Percentiles rank a stretch among this genome's conserved stretches.
Conservation (phyloP, 2,797 vertebrate genomes). For the Perodicticus potto region DNA sequence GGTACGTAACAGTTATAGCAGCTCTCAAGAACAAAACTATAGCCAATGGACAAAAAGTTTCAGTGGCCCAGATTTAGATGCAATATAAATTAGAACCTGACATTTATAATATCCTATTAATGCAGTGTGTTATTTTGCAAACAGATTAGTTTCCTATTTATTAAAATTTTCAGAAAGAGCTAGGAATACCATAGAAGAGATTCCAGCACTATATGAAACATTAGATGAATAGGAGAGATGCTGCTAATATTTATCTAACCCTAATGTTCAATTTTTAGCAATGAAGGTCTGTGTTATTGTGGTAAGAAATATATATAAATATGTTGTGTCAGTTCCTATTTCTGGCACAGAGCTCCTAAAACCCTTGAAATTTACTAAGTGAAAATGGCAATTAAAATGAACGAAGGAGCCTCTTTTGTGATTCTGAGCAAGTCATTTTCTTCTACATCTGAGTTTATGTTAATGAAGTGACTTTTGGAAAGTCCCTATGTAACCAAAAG, state of each 20-base stretch:
- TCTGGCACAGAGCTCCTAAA: background rate
- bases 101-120: background rate
- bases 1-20: background rate
- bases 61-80: slow-evolving; percentile 6
- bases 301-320: background rate
- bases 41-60: slow-evolving; percentile 25
- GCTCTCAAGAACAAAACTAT: slow-evolving; percentile 48
- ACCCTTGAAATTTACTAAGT: slow-evolving; percentile 45
- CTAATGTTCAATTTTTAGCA: slow-evolving; percentile 54
- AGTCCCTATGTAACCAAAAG: background rate
- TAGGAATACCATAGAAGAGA: background rate
- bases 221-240: slow-evolving; percentile 3
- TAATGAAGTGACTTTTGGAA: slow-evolving; percentile 55
- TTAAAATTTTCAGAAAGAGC: slow-evolving; percentile 39
- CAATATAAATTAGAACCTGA: slow-evolving; percentile 49
- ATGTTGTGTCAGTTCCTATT: background rate
- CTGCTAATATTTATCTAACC: background rate
- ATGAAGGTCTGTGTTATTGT: background rate
- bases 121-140: background rate
- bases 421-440: slow-evolving; percentile 9
- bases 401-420: slow-evolving; percentile 37
- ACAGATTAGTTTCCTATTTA: slow-evolving; percentile 37
- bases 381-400: background rate
- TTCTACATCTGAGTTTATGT: slow-evolving; percentile 50
- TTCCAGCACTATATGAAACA: background rate